Conservation (phyloP, 2,888 invertebrate genomes). For the Lochmaea capreae region DNA sequence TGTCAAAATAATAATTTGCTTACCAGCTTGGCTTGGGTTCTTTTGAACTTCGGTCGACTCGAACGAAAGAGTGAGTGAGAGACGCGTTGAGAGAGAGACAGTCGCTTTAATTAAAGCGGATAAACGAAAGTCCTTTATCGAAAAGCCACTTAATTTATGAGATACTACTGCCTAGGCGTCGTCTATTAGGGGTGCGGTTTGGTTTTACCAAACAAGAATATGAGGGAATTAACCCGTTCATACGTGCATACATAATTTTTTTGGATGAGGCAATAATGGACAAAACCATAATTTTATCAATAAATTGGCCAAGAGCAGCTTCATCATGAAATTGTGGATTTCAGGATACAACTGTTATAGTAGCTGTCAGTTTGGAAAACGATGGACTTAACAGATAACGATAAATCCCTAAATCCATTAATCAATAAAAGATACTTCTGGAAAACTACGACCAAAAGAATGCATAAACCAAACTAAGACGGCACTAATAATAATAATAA, state of each 20-base stretch:
- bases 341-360: too few relatives aligned
- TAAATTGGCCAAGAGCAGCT: too few relatives aligned
- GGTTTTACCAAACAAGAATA: not conserved
- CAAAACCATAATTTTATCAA: not conserved
- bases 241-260: not conserved
- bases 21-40: not conserved
- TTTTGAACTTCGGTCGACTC: constrained; percentile 8
- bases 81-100: constrained; percentile 15
- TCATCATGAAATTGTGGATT: too few relatives aligned
- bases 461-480: too few relatives aligned
- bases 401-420: too few relatives aligned
- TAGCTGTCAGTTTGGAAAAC: too few relatives aligned
- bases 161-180: constrained; percentile 35
- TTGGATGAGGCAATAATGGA: not conserved
- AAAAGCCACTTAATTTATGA: constrained; percentile 48
- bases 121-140: constrained; percentile 46
- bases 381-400: too few relatives aligned
- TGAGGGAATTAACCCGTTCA: not conserved
- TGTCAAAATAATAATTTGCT: constrained; percentile 16
- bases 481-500: too few relatives aligned
- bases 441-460: too few relatives aligned
- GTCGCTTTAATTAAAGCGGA: constrained; percentile 47
- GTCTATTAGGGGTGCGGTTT: not conserved
- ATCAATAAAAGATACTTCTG: too few relatives aligned
- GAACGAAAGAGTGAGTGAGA: constrained; percentile 6